These are phyloP conservation scores for Cabera pusaria DNA, from an alignment of 2,888 invertebrate genomes.

Conservation along the genomic window DNA sequence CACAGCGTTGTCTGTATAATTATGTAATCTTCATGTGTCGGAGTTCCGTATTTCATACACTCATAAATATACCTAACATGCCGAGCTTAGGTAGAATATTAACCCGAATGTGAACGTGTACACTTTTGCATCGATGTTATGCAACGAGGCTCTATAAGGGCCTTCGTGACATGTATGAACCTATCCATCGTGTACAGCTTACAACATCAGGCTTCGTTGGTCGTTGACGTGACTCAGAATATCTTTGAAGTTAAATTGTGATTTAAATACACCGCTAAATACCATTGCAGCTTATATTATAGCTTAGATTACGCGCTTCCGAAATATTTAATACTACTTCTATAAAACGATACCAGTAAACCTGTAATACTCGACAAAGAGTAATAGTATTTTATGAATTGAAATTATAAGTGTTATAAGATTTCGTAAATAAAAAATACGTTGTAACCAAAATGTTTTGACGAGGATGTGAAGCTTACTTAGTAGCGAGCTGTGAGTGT, in stretches of 20 bases:
- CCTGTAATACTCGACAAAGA: too few species aligned
- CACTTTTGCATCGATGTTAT: constrained; percentile 23
- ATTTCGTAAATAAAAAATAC: too few species aligned
- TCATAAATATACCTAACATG: constrained; percentile 7
- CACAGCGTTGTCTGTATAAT: constrained; percentile 36
- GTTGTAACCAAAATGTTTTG: too few species aligned
- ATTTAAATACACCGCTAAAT: too few species aligned
- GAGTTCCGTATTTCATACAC: constrained; percentile 38
- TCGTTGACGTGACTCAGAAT: constrained; percentile 11
- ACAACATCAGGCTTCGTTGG: constrained; percentile 21
- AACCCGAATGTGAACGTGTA: constrained; percentile 19
- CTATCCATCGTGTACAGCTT: constrained; percentile 16
- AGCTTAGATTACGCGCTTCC: too few species aligned
- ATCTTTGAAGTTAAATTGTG: constrained; percentile 1
- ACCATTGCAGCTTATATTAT: too few species aligned
- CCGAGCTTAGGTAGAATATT: constrained; percentile 12
- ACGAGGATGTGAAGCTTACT: constrained; percentile 11
- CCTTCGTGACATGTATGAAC: constrained; percentile 14
- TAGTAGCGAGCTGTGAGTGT: constrained; percentile 16
- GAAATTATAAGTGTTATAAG: too few species aligned
- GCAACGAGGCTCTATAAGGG: constrained; percentile 21
- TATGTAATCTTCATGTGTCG: constrained; percentile 42
- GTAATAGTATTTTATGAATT: too few species aligned
- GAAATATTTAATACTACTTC: constrained; percentile 1
- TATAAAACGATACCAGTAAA: neutral